Evolutionary conservation across 1,140 invertebrate species (phyloP), one percentile per base, ranked within the genome.

Genomic region (Euwallacea similis): DNA sequence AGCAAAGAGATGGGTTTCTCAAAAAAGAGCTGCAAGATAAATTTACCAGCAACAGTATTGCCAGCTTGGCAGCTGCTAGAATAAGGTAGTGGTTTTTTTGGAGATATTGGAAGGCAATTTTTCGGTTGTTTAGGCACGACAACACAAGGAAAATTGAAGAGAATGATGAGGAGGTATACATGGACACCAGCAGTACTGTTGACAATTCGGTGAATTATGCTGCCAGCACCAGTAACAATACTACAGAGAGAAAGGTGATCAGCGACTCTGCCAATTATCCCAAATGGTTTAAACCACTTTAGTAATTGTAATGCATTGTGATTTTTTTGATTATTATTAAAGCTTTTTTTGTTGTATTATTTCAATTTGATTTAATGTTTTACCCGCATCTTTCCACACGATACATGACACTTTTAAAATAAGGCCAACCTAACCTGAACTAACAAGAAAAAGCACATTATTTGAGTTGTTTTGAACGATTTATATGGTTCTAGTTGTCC

Each of bases 261-360:
- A 73, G 73, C 63, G 73, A 75, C 7, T 75, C 74, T 65, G 77
- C 73, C 53, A 81, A 82, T 74, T 75, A 80, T 55, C 83, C 83
- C 11, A 84, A 84, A 71, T 85, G 83, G 83, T 84, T 85, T 61
- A 84, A 83, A 75, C 75, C 77, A 8, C 42, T 47, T 11, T 65
- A 53, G 53, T 13, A 11, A 11, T 50, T 50, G 46, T 7, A 50
- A 4, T 50, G 13, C 13, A 50, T 50, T 7, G 21, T 2, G 21
- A 4, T 4, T 33, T 33, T 33, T 33, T 33, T 33, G 4, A 33
- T 33, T 33, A 33, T 33, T 33, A 33, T 33, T 33, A 33, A 33
- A 33, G 21, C 21, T 2, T 33, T 33, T 33, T 33, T 4, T 33
- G 21, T 4, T 33, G 21, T 33, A 33, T 33, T 33, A 33, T 33